Percentiles rank a stretch among this genome's conserved stretches.
Evolutionary conservation across 92 coral and sea anemone species (phyloP).

Genomic region (Phenganax subtilis): DNA sequence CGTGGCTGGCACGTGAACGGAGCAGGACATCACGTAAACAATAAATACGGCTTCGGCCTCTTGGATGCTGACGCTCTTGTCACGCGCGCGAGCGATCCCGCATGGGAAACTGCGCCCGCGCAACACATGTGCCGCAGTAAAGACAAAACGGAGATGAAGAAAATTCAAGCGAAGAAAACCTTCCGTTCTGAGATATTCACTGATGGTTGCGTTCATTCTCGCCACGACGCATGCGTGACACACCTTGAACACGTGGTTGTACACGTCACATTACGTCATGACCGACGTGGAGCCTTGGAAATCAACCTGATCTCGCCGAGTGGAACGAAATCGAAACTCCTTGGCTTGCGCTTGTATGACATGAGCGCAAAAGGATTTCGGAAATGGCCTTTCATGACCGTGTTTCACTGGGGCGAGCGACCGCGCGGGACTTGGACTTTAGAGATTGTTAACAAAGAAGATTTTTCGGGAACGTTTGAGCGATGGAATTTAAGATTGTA

Average conservation of each 20-base stretch:
- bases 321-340: constrained; percentile 75
- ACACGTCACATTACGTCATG: constrained; percentile 66
- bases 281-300: constrained; percentile 70
- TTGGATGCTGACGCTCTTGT: constrained; percentile 88
- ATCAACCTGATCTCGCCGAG: constrained; percentile 76
- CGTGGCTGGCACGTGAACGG: constrained; percentile 73
- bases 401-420: constrained; percentile 90
- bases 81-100: constrained; percentile 52
- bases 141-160: constrained; percentile 46
- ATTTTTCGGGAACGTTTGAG: constrained; percentile 56
- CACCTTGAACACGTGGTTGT: constrained; percentile 85
- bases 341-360: constrained; percentile 68
- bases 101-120: constrained; percentile 74
- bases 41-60: constrained; percentile 95
- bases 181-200: constrained; percentile 55
- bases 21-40: constrained; percentile 81
- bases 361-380: constrained; percentile 67
- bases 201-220: constrained; percentile 55
- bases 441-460: constrained; percentile 59
- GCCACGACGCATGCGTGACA: constrained; percentile 58
- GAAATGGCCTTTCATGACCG: constrained; percentile 98
- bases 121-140: constrained; percentile 82
- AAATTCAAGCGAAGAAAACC: constrained; percentile 55
- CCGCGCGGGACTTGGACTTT: constrained; percentile 89
- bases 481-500: constrained; percentile 78